These are phyloP conservation scores for Halcyon malimbica DNA, from an alignment of 2,113 vertebrate genomes.

Conservation along the genomic window DNA sequence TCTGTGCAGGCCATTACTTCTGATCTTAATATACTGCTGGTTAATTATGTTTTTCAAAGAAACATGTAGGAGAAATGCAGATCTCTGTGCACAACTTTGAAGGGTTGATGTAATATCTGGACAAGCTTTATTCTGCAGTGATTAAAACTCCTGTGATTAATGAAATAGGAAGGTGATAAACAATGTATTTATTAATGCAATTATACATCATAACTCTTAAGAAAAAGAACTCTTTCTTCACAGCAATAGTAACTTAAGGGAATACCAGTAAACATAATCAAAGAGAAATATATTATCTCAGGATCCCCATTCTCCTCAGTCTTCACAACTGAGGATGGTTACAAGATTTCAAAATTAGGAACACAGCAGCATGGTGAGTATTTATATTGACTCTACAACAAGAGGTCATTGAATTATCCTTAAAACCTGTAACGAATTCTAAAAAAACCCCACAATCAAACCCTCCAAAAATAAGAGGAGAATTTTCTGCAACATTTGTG, in stretches of 20 bases:
- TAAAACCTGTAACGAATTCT: neutral
- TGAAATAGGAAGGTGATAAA: neutral
- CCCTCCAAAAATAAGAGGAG: rapidly evolving
- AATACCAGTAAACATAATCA: neutral
- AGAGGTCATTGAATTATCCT: neutral
- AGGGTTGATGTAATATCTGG: neutral
- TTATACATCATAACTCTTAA: neutral
- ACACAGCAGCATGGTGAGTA: neutral
- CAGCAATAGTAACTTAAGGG: neutral
- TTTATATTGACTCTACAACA: neutral
- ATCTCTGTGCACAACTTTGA: neutral
- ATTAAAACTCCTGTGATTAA: slow-evolving; percentile 6
- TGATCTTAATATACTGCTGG: neutral
- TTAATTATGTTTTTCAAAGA: neutral
- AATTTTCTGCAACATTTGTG: neutral
- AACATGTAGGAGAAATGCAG: neutral
- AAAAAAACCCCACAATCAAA: no score
- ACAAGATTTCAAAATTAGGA: neutral
- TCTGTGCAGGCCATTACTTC: neutral
- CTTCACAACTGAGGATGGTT: neutral
- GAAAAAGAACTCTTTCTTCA: neutral
- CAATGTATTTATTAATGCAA: neutral
- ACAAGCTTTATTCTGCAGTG: neutral
- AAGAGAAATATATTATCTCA: neutral
- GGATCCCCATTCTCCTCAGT: neutral